Conservation (phyloP, 1,140 invertebrate species). For the Lordiphosa collinella region DNA sequence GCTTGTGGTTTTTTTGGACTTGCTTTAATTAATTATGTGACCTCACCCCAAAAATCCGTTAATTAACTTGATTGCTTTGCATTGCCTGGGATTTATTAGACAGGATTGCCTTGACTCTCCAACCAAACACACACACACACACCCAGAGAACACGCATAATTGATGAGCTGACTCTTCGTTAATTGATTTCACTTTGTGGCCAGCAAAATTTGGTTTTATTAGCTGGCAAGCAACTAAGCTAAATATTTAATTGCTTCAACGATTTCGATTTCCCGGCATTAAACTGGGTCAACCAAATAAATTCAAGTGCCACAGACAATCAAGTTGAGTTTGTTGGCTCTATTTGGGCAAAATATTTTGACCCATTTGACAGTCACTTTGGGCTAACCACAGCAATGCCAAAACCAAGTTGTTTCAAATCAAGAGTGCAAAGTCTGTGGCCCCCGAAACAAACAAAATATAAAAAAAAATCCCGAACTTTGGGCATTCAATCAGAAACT, state of each 20-base stretch:
- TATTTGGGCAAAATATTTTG: constrained; percentile 25
- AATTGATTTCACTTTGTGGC: constrained; percentile 61
- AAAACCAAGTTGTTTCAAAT: constrained; percentile 32
- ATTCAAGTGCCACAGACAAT: constrained; percentile 3
- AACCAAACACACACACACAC: constrained; percentile 11
- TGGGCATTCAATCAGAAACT: constrained; percentile 49
- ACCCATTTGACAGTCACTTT: constrained; percentile 35
- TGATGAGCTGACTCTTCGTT: constrained; percentile 63
- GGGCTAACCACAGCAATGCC: constrained; percentile 12
- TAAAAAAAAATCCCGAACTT: constrained; percentile 23
- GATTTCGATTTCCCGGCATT: constrained; percentile 2
- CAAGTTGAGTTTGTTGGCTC: constrained; percentile 13
- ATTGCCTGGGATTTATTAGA: constrained; percentile 71
- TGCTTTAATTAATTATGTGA: constrained; percentile 68
- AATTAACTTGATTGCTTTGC: constrained; percentile 75
- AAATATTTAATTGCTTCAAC: constrained; percentile 51
- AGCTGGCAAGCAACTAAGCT: constrained; percentile 37
- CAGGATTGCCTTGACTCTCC: constrained; percentile 52
- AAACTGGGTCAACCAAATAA: constrained; percentile 7
- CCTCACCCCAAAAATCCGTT: constrained; percentile 57
- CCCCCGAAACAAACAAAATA: not conserved
- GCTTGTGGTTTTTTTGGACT: constrained; percentile 7
- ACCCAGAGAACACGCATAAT: constrained; percentile 39
- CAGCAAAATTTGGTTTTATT: constrained; percentile 63
- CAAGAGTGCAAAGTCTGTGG: constrained; percentile 40